A percentile compares a stretch with the other conserved stretches of the same genome.
Evolutionary conservation across 2,797 vertebrate genomes (phyloP).

Genomic region (Enteromius viviparus): DNA sequence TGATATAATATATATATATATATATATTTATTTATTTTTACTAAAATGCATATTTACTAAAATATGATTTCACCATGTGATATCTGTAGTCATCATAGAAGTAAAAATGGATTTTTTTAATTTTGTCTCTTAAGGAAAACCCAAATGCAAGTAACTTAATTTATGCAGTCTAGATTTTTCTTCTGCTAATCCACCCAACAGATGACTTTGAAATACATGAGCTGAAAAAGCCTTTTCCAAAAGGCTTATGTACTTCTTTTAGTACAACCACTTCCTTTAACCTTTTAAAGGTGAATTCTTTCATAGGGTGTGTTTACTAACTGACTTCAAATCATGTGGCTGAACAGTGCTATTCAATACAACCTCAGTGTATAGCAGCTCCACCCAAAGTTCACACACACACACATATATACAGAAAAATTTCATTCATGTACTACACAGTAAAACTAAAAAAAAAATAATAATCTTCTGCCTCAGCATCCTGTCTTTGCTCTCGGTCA

Average conservation of each 20-base stretch:
- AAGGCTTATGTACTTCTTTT: background rate
- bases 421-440: too few relatives aligned
- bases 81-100: background rate
- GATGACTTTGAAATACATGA: background rate
- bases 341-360: background rate
- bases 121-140: background rate
- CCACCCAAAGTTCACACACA: background rate
- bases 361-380: background rate
- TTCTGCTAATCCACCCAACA: background rate
- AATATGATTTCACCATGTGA: background rate
- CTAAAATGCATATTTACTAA: background rate
- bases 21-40: background rate
- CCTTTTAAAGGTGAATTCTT: background rate
- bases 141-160: background rate
- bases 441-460: too few relatives aligned
- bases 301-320: background rate
- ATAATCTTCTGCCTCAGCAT: too few relatives aligned
- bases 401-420: background rate
- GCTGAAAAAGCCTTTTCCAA: background rate
- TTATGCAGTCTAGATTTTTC: background rate
- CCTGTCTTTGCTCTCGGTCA: too few relatives aligned
- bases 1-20: too few relatives aligned
- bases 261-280: background rate
- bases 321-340: background rate
- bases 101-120: background rate